A percentile compares a stretch with the other conserved stretches of the same genome.
phyloP scores from a whole-genome alignment of 2,797 vertebrate genomes.

The Pseudomugil gertrudae region DNA sequence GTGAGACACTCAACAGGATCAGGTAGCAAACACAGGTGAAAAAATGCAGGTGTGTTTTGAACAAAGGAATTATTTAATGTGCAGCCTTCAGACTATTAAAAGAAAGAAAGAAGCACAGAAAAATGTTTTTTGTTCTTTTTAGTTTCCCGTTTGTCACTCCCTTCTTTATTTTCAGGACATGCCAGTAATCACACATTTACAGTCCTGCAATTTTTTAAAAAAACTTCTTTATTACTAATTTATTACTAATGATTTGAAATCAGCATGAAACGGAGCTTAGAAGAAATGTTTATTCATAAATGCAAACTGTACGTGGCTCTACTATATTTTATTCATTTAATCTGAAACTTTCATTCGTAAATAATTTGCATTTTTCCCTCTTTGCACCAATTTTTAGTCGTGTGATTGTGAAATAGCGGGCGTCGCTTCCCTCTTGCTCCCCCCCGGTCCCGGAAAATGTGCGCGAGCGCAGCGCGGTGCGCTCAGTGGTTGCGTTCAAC shows the following conservation, averaged over 20 bases:
- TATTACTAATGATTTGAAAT: not conserved
- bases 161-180: constrained; percentile 35
- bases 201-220: constrained; percentile 47
- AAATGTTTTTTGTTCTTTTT: not conserved
- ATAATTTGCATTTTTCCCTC: not conserved
- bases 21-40: constrained; percentile 9
- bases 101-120: constrained; percentile 1
- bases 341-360: not conserved
- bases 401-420: constrained; percentile 26
- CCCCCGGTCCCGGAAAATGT: not conserved
- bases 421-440: not conserved
- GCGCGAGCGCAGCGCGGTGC: constrained; percentile 9
- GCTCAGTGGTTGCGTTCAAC: not conserved
- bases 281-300: not conserved
- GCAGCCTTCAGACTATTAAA: constrained; percentile 4
- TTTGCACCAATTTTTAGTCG: fast-evolving
- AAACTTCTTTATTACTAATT: too few relatives aligned
- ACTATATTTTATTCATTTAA: not conserved
- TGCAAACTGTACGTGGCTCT: not conserved
- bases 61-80: constrained; percentile 7
- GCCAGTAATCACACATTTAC: constrained; percentile 28
- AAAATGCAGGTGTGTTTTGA: constrained; percentile 4
- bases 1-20: constrained; percentile 1
- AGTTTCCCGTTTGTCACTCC: constrained; percentile 10
- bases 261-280: not conserved